phyloP scores from a whole-genome alignment of 2,888 invertebrate genomes.

The Macroteleia sp. region DNA sequence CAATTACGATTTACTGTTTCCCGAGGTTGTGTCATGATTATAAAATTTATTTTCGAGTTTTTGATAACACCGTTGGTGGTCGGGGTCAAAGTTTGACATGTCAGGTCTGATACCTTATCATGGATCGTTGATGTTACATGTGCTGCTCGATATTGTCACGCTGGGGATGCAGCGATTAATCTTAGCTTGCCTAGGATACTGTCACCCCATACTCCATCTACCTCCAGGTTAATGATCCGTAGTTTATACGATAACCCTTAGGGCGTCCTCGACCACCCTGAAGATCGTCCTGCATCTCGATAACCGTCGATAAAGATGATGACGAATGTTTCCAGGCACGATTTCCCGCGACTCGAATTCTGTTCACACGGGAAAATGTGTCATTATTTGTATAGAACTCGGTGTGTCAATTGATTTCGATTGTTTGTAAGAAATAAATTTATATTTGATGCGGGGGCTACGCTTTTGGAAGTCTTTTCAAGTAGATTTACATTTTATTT shows the following conservation, averaged over 20 bases:
- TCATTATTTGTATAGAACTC: conserved; percentile 18
- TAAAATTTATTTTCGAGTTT: conserved; percentile 62
- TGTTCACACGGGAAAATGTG: conserved; percentile 18
- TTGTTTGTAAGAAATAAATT: conserved; percentile 8
- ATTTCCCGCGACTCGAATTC: conserved; percentile 26
- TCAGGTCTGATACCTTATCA: conserved; percentile 63
- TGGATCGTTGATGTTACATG: conserved; percentile 61
- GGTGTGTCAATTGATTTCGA: no score
- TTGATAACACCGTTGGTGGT: conserved; percentile 14
- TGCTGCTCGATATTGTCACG: conserved; percentile 76
- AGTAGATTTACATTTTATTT: no score
- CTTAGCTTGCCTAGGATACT: conserved; percentile 72
- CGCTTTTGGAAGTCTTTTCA: not conserved
- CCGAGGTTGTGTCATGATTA: not conserved
- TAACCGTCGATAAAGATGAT: conserved; percentile 41
- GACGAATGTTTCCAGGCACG: conserved; percentile 35
- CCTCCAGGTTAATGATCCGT: conserved; percentile 83
- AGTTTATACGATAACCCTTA: conserved; percentile 81
- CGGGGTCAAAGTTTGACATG: conserved; percentile 64
- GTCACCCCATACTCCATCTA: conserved; percentile 58
- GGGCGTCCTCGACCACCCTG: conserved; percentile 60
- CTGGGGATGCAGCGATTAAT: conserved; percentile 77
- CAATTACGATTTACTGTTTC: conserved; percentile 20
- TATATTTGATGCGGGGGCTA: conserved; percentile 4
- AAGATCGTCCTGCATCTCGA: conserved; percentile 39